Percentiles rank a stretch among this genome's conserved stretches.
Evolutionary conservation across 2,113 vertebrate species (phyloP).

Genomic region (Syngnathoides biaculeatus): DNA sequence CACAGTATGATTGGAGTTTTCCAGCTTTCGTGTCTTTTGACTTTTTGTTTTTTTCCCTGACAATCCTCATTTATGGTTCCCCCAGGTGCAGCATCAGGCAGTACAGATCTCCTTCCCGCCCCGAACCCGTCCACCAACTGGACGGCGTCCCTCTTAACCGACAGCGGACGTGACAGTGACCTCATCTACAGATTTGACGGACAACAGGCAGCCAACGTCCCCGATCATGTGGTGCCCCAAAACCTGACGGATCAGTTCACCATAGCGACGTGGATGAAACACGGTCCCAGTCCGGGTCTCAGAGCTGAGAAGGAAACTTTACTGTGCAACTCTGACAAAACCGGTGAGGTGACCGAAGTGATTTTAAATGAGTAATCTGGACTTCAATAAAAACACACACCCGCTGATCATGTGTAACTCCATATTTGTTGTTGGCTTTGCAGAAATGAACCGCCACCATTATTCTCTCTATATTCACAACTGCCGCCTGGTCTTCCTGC

Average conservation of each 20-base stretch:
- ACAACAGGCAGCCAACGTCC: conserved; percentile 89
- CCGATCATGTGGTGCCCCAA: conserved; percentile 88
- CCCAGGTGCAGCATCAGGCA: conserved; percentile 90
- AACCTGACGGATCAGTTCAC: conserved; percentile 97
- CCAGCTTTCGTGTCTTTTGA: too few species aligned
- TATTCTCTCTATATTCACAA: conserved; percentile 95
- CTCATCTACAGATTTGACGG: conserved; percentile 95
- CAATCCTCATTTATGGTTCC: conserved; percentile 24
- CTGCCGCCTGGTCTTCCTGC: conserved; percentile 90
- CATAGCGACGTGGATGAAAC: conserved; percentile 95
- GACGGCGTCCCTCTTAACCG: conserved; percentile 86
- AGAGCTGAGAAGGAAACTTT: conserved; percentile 95
- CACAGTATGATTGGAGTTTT: too few species aligned
- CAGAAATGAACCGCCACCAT: conserved; percentile 97
- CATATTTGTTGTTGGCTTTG: conserved; percentile 34
- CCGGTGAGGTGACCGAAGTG: conserved; percentile 71
- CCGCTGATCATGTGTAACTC: conserved; percentile 4
- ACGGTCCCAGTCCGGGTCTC: conserved; percentile 88
- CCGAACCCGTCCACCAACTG: conserved; percentile 84
- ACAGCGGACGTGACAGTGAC: conserved; percentile 81
- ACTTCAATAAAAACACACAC: neutral
- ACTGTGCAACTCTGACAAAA: conserved; percentile 97
- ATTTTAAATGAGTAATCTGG: neutral
- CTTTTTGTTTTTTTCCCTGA: neutral
- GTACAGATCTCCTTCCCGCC: conserved; percentile 89